Evolutionary conservation across 2,888 invertebrate genomes (phyloP).

Genomic region (Oithona nana): DNA sequence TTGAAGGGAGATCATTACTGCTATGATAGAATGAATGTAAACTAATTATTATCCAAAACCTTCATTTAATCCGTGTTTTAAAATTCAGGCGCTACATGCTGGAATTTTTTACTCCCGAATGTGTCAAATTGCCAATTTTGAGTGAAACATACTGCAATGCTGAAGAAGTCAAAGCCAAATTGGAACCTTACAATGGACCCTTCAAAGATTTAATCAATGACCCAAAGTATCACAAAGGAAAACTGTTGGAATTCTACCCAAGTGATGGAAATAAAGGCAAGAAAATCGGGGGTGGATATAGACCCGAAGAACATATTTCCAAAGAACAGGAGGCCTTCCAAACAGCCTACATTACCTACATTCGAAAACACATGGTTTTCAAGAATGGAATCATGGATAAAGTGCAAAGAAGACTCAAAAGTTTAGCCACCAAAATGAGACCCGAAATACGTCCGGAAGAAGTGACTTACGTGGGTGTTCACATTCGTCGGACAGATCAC

Average conservation of each 20-base stretch:
- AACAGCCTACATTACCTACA: neutral
- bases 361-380: neutral
- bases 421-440: neutral
- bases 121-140: neutral
- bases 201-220: conserved; percentile 2
- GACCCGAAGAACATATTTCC: conserved; percentile 5
- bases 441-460: neutral
- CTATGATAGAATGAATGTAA: too few relatives aligned
- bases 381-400: neutral
- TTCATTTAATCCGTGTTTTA: too few relatives aligned
- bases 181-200: neutral
- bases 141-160: neutral
- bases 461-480: conserved; percentile 3
- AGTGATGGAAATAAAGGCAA: neutral
- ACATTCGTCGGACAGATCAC: conserved; percentile 5
- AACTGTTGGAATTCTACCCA: neutral
- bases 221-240: neutral
- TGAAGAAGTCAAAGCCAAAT: neutral
- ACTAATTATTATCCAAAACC: too few relatives aligned
- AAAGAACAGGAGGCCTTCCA: conserved; percentile 5
- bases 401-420: neutral
- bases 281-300: neutral
- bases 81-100: too few relatives aligned
- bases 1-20: too few relatives aligned
- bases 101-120: neutral